Evolutionary conservation across 2,888 invertebrate genomes (phyloP), one percentile per base, ranked within the genome.

Genomic region (Nebria brevicollis): DNA sequence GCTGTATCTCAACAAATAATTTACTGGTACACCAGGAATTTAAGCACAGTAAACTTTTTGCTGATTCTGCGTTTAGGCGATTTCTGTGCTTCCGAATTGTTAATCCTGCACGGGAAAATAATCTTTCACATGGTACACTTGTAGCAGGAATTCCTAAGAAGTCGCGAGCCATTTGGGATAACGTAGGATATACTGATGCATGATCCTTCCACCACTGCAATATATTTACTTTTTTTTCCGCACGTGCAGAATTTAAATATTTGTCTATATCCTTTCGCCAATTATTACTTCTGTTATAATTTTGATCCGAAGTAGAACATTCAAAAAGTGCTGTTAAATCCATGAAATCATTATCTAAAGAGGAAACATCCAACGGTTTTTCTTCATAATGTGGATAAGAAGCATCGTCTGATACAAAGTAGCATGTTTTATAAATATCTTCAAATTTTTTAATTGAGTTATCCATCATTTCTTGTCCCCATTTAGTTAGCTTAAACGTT

Each of bases 141-240:
- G 82, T 84, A 43, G 84, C 84, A 10, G 78, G 43, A 72, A 83
- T 83, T 8, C 78, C 43, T 10, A 83, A 77, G 66, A 83, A 83
- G 74, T 83, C 83, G 11, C 77, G 77, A n/a, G 83, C 83, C 83
- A 84, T 84, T 76, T 70, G 77, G n/a, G 82, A 26, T 73, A 83
- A 72, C 77, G 82, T 77, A 26, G 83, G 83, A 83, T 7, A 76
- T 34, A 8, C 10, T 3, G 25, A 8, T 77, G 82, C 77, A 77
- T 83, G 13, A 11, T 25, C 11, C 1, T 25, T 25, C 66, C 65
- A 75, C 75, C 75, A 75, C 11, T 75, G 7, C n/a, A 75, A 75
- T 11, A 75, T 54, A 34, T 75, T 64, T 65, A 7, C 65, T 13
- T 75, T 65, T 15, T n/a, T 20, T 65, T n/a, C 25, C 5, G 66